A percentile compares a stretch with the other conserved stretches of the same genome.
Conservation (phyloP, 2,888 invertebrate genomes). For the Mechanitis messenoides region DNA sequence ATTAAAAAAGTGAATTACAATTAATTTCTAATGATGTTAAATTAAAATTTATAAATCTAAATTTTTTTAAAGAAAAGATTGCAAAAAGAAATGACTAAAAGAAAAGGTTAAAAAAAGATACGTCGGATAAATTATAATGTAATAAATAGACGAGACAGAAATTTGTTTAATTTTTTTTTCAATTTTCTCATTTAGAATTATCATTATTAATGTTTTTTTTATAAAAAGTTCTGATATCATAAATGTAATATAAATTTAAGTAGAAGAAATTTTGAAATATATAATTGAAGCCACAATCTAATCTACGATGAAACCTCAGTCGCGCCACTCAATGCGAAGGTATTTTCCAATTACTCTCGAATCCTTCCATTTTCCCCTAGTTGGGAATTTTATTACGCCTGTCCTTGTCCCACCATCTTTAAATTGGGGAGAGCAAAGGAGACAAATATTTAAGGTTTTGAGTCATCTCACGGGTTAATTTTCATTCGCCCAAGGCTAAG, state of each 20-base stretch:
- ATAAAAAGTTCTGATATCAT: too few relatives aligned
- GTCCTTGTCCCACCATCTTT: slow-evolving; percentile 45
- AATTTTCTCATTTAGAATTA: not conserved
- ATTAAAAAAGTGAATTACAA: too few relatives aligned
- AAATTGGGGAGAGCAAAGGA: slow-evolving; percentile 39
- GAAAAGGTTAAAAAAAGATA: too few relatives aligned
- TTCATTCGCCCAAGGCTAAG: slow-evolving; percentile 63
- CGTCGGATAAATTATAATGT: too few relatives aligned
- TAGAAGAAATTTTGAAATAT: slow-evolving; percentile 1
- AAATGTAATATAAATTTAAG: not conserved
- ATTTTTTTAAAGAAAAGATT: too few relatives aligned
- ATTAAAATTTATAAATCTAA: too few relatives aligned
- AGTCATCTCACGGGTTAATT: slow-evolving; percentile 68
- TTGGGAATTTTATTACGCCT: slow-evolving; percentile 60
- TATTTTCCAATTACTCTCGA: slow-evolving; percentile 75
- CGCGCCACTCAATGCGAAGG: slow-evolving; percentile 67
- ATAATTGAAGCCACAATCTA: slow-evolving; percentile 10
- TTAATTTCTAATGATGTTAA: too few relatives aligned
- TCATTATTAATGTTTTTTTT: not conserved
- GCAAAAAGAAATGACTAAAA: too few relatives aligned
- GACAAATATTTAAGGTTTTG: slow-evolving; percentile 46
- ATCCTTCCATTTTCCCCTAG: slow-evolving; percentile 70
- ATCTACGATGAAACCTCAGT: slow-evolving; percentile 51
- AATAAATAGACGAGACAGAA: too few relatives aligned
- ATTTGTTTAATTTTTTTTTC: too few relatives aligned